phyloP scores from a whole-genome alignment of 2,888 invertebrate genomes.

The Prionchulus punctatus region DNA sequence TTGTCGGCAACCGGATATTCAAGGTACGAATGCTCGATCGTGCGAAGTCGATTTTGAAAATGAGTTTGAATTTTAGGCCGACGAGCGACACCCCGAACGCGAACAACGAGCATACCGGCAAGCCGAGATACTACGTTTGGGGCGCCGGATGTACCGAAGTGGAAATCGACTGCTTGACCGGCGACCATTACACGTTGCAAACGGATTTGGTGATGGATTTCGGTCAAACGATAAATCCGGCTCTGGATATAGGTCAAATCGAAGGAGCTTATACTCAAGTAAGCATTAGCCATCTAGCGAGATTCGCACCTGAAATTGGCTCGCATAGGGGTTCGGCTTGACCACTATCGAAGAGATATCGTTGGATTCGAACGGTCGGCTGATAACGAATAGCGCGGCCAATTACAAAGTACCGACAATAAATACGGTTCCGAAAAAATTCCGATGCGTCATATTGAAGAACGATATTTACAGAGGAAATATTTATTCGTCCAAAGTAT shows the following conservation, averaged over 20 bases:
- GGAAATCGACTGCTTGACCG: slow-evolving; percentile 79
- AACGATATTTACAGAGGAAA: slow-evolving; percentile 70
- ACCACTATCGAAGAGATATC: slow-evolving; percentile 73
- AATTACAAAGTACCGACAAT: slow-evolving; percentile 82
- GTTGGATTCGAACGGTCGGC: slow-evolving; percentile 60
- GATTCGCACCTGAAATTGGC: neutral
- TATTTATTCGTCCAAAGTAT: slow-evolving; percentile 83
- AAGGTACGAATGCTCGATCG: no score
- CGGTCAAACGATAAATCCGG: slow-evolving; percentile 81
- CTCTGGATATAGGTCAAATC: slow-evolving; percentile 86
- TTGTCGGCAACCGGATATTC: no score
- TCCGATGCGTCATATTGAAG: slow-evolving; percentile 74
- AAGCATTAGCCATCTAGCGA: neutral
- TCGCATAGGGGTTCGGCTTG: slow-evolving; percentile 57
- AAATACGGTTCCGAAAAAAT: slow-evolving; percentile 69
- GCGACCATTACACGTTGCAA: slow-evolving; percentile 55
- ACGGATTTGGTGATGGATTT: slow-evolving; percentile 89
- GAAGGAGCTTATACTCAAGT: slow-evolving; percentile 77
- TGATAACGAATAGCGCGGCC: slow-evolving; percentile 70
- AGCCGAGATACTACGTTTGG: slow-evolving; percentile 54
- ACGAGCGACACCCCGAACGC: no score
- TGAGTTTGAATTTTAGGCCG: no score
- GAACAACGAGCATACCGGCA: no score
- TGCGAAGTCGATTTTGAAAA: no score
- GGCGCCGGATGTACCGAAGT: slow-evolving; percentile 71